phyloP scores from a whole-genome alignment of 1,140 invertebrate species.

The Belonocnema kinseyi region DNA sequence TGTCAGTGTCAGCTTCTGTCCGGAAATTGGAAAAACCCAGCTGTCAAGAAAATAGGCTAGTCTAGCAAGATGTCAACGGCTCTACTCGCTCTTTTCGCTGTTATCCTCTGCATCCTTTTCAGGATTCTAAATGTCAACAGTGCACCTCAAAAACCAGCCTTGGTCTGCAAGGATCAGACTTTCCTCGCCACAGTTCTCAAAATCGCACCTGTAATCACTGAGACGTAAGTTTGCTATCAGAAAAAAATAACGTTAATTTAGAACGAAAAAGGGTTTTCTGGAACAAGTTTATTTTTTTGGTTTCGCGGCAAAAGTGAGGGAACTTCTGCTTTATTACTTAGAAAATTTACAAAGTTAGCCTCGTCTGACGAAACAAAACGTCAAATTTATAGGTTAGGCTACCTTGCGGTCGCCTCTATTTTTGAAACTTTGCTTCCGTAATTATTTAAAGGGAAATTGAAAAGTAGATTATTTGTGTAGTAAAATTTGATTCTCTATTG shows the following conservation, averaged over 20 bases:
- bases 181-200: conserved; percentile 87
- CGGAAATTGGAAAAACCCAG: neutral
- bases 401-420: no score
- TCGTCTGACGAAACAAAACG: neutral
- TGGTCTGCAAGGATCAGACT: conserved; percentile 84
- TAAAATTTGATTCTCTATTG: no score
- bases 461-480: no score
- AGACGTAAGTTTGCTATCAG: conserved; percentile 84
- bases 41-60: neutral
- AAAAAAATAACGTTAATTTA: neutral
- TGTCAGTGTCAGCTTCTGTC: neutral
- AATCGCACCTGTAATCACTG: conserved; percentile 84
- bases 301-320: no score
- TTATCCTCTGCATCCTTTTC: conserved; percentile 87
- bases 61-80: conserved; percentile 82
- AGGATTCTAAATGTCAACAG: conserved; percentile 89
- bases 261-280: neutral
- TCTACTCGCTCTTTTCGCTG: conserved; percentile 83
- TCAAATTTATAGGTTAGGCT: neutral
- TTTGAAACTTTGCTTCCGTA: neutral
- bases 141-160: conserved; percentile 82
- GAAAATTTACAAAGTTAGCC: neutral
- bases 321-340: no score
- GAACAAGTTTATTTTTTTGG: neutral
- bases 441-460: no score